A percentile compares a stretch with the other conserved stretches of the same genome.
Evolutionary conservation across 1,140 invertebrate genomes (phyloP).

Genomic region (Portunus trituberculatus): DNA sequence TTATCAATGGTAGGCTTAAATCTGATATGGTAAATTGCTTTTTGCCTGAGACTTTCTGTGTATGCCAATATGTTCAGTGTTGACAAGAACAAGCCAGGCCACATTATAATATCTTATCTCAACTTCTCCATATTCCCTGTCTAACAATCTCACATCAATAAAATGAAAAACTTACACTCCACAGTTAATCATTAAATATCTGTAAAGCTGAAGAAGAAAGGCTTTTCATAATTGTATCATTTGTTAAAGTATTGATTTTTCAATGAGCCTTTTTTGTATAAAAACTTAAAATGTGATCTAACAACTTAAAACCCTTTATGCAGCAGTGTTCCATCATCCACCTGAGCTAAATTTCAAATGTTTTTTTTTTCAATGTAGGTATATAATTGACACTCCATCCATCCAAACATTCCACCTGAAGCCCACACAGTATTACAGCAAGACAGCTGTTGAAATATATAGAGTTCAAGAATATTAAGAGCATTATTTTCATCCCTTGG

Average conservation of each 20-base stretch:
- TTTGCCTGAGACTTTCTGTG: not conserved
- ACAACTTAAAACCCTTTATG: not conserved
- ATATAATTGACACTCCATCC: no score
- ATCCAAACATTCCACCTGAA: no score
- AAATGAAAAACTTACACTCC: not conserved
- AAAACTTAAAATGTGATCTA: not conserved
- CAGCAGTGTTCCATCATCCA: not conserved
- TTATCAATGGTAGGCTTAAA: not conserved
- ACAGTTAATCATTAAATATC: not conserved
- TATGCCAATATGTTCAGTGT: not conserved
- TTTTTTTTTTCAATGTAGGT: not conserved
- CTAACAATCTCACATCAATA: not conserved
- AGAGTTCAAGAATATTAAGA: no score
- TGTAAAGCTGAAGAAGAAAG: not conserved
- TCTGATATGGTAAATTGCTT: conserved; percentile 12
- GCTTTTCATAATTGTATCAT: not conserved
- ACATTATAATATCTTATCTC: not conserved
- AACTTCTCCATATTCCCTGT: not conserved
- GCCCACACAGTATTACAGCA: no score
- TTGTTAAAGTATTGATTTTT: not conserved
- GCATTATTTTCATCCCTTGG: no score
- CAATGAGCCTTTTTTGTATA: not conserved
- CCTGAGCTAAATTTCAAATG: not conserved
- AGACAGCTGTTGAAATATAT: no score
- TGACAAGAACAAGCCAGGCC: not conserved